Evolutionary conservation across 2,113 vertebrate species (phyloP), one percentile per base, ranked within the genome.

Genomic region (Notothenia coriiceps): DNA sequence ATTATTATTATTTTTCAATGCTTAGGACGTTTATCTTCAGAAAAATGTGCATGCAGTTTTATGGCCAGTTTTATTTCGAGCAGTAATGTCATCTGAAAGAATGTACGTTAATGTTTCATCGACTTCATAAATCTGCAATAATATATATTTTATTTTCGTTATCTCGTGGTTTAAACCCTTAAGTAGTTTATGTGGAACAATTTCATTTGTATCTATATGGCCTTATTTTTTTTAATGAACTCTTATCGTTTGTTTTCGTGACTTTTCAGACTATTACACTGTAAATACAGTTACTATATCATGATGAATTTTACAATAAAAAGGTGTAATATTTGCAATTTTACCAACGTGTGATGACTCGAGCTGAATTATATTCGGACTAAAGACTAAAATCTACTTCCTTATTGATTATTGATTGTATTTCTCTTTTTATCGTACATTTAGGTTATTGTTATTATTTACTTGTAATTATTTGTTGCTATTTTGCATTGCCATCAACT

Each of bases 11-110:
- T 80, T 59, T 66, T 66, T 8, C 0, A 59, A 6, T 54, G 14
- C 4, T n/a, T 47, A 15, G 13, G 20, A 17, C 2, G 4, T 46
- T 65, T 69, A 69, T 25, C 10, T 18, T 68, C 51, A 54, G 35
- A 70, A 73, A 65, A 74, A 73, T 51, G 71, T 84, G 83, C 83
- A 89, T 86, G 80, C 70, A 87, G 50, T 50, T 62, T 80, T 60
- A 63, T 49, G 61, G 68, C 56, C 83, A 69, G 71, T 72, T 83
- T 80, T 86, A 29, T 60, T 86, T 77, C 75, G 22, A 73, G 66
- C 68, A 77, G 74, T 83, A 88, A 79, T 62, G 69, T 83, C 70
- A 86, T 88, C 74, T 83, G 60, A 85, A 77, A 79, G 93, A 94
- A 92, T 94, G 91, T 94, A 90, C 3, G 43, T 84, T 83, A 18